Evolutionary conservation across 2,888 invertebrate genomes (phyloP).

Genomic region (Bimastos eiseni): DNA sequence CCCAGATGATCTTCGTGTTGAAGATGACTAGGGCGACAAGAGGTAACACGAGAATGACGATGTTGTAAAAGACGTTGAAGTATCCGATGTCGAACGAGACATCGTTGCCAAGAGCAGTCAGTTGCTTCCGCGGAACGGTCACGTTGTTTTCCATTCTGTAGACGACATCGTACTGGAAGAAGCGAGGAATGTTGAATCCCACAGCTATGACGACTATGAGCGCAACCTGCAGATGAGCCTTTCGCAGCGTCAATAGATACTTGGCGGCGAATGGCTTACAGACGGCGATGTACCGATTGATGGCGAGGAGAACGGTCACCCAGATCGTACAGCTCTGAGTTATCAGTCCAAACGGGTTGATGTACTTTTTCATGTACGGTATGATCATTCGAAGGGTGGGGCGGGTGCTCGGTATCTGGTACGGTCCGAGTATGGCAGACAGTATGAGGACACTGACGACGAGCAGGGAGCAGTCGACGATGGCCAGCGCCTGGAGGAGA

Average conservation of each 20-base stretch:
- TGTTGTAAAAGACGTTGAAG: conserved; percentile 42
- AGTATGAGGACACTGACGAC: conserved; percentile 37
- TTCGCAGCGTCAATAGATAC: conserved; percentile 31
- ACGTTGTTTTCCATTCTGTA: conserved; percentile 21
- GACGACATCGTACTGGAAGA: conserved; percentile 38
- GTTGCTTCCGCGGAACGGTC: background rate
- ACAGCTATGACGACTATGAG: conserved; percentile 33
- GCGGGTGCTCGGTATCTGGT: conserved; percentile 29
- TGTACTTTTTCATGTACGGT: conserved; percentile 36
- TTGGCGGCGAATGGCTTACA: conserved; percentile 42
- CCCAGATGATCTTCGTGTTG: conserved; percentile 39
- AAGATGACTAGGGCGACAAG: conserved; percentile 40
- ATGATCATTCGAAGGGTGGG: conserved; percentile 8
- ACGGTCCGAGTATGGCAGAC: conserved; percentile 37
- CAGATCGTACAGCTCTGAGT: conserved; percentile 42
- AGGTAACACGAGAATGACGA: conserved; percentile 43
- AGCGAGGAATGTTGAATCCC: conserved; percentile 43
- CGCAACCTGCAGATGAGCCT: conserved; percentile 38
- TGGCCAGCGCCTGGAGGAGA: conserved; percentile 40
- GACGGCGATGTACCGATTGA: conserved; percentile 44
- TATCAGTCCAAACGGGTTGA: conserved; percentile 41
- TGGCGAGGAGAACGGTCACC: conserved; percentile 44
- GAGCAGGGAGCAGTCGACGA: conserved; percentile 41
- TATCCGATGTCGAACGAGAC: conserved; percentile 40
- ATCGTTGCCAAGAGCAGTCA: conserved; percentile 33